These are phyloP conservation scores for Porites rus DNA, from an alignment of 92 coral and sea anemone species.

Conservation along the genomic window DNA sequence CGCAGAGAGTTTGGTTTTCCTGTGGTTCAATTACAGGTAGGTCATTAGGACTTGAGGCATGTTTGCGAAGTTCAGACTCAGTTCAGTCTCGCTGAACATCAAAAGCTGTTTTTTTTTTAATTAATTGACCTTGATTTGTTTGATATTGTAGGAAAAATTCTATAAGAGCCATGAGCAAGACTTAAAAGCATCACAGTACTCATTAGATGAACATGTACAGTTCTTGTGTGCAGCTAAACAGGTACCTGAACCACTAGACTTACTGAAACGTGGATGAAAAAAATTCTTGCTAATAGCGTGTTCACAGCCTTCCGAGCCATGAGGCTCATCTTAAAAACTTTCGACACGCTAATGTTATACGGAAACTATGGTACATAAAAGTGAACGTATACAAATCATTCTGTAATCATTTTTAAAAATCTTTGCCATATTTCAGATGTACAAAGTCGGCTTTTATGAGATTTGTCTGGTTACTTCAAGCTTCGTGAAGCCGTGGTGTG, in stretches of 20 bases:
- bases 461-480: slow-evolving; percentile 17
- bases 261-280: no score
- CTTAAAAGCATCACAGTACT: slow-evolving; percentile 13
- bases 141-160: slow-evolving; percentile 14
- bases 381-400: no score
- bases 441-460: slow-evolving; percentile 25
- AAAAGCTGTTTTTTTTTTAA: not conserved
- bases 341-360: not conserved
- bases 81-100: not conserved
- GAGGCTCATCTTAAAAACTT: not conserved
- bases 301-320: no score
- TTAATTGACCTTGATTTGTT: not conserved
- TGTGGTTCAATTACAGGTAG: slow-evolving; percentile 29
- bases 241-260: not conserved
- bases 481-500: slow-evolving; percentile 49
- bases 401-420: no score
- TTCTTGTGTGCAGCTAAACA: slow-evolving; percentile 32
- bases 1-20: slow-evolving; percentile 22
- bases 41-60: not conserved
- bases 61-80: not conserved
- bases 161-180: not conserved
- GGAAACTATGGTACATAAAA: no score
- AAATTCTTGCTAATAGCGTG: no score
- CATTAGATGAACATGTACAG: slow-evolving; percentile 12
- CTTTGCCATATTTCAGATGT: slow-evolving; percentile 17